Evolutionary conservation across 1,140 invertebrate genomes (phyloP).

Genomic region (Hyphantria cunea): DNA sequence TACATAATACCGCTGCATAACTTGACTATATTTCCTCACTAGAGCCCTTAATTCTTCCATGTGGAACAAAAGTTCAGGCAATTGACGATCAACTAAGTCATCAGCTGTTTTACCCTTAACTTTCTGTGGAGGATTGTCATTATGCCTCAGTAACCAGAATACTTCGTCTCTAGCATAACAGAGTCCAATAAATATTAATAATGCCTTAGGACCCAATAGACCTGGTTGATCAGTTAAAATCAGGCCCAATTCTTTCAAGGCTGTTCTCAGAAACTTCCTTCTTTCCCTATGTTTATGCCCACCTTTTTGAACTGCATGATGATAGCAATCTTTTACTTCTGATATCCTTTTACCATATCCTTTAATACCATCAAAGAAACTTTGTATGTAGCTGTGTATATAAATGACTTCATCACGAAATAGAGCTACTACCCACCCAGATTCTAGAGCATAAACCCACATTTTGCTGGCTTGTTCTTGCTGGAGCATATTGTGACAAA

Average conservation of each 20-base stretch:
- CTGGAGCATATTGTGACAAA: conserved; percentile 93
- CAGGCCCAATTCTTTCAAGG: conserved; percentile 96
- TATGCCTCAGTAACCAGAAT: conserved; percentile 97
- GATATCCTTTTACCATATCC: conserved; percentile 95
- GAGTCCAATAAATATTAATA: conserved; percentile 97
- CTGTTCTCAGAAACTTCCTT: conserved; percentile 97
- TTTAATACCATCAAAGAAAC: conserved; percentile 97
- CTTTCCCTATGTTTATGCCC: conserved; percentile 95
- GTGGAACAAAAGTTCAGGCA: conserved; percentile 98
- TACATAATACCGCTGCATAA: conserved; percentile 98
- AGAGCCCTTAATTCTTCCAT: conserved; percentile 98
- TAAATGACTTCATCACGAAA: conserved; percentile 99
- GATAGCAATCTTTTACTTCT: conserved; percentile 97
- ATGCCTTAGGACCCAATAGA: conserved; percentile 97
- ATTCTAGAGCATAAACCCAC: conserved; percentile 95
- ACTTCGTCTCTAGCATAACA: conserved; percentile 98
- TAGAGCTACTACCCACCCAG: conserved; percentile 95
- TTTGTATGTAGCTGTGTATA: conserved; percentile 96
- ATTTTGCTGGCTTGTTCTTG: conserved; percentile 93
- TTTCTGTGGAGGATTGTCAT: conserved; percentile 95
- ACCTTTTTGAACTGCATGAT: conserved; percentile 93
- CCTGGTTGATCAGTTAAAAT: conserved; percentile 99
- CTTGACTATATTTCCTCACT: conserved; percentile 97
- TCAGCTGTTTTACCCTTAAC: conserved; percentile 93
- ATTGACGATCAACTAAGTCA: conserved; percentile 95